Conservation (phyloP, 1,140 invertebrate species). For the Papilio dardanus region DNA sequence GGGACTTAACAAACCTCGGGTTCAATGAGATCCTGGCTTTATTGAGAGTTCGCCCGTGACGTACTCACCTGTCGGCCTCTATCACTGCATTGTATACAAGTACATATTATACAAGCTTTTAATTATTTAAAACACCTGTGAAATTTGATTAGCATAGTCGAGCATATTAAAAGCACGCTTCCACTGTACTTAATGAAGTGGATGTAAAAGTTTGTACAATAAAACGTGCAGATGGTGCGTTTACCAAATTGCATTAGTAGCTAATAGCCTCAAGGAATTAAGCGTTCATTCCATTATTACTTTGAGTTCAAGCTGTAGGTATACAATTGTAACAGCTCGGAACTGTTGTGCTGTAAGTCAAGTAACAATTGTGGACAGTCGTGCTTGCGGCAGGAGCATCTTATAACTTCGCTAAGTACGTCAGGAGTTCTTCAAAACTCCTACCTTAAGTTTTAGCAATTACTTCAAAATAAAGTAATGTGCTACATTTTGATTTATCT, state of each 20-base stretch:
- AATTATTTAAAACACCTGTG: background rate
- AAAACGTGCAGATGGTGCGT: background rate
- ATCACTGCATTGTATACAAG: background rate
- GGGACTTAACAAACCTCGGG: constrained; percentile 41
- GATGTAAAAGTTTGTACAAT: background rate
- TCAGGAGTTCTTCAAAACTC: background rate
- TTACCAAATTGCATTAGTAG: background rate
- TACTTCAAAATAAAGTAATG: background rate
- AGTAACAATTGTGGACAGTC: background rate
- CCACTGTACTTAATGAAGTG: background rate
- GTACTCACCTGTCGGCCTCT: background rate
- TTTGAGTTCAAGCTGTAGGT: background rate
- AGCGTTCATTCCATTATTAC: background rate
- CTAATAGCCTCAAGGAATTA: background rate
- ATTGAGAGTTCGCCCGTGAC: constrained; percentile 19
- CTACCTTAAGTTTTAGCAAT: background rate
- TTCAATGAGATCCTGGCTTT: constrained; percentile 8
- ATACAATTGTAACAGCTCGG: background rate
- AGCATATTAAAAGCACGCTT: background rate
- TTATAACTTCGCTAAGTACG: background rate
- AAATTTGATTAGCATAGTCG: background rate
- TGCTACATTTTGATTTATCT: too few species aligned
- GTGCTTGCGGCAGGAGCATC: background rate
- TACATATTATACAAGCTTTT: background rate
- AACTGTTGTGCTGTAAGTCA: background rate